These are phyloP conservation scores for Pandemis cinnamomeana DNA, from an alignment of 2,888 invertebrate species.

Conservation along the genomic window DNA sequence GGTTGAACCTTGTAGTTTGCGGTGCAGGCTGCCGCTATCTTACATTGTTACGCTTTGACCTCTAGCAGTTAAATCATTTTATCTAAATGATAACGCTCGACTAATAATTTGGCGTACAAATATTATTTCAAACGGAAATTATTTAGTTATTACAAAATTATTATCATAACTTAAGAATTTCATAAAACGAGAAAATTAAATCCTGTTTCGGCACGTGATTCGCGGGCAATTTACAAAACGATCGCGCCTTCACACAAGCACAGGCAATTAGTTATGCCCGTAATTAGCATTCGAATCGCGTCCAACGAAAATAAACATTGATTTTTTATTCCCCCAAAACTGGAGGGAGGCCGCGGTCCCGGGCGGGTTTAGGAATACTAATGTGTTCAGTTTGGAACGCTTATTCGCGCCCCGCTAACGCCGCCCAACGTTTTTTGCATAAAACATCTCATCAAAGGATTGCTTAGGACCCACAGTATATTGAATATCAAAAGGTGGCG, in stretches of 20 bases:
- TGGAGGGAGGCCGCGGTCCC: slow-evolving; percentile 67
- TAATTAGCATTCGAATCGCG: slow-evolving; percentile 82
- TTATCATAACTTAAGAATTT: slow-evolving; percentile 38
- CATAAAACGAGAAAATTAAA: slow-evolving; percentile 54
- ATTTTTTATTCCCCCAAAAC: slow-evolving; percentile 83
- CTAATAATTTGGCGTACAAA: slow-evolving; percentile 8
- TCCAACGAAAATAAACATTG: slow-evolving; percentile 81
- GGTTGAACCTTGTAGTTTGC: slow-evolving; percentile 12
- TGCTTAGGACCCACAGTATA: slow-evolving; percentile 81
- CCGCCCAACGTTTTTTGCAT: slow-evolving; percentile 83
- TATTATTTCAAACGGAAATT: slow-evolving; percentile 9
- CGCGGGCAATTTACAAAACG: slow-evolving; percentile 60
- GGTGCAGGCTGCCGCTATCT: neutral
- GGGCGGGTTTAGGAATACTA: slow-evolving; percentile 78
- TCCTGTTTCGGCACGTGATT: slow-evolving; percentile 52
- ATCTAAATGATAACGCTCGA: slow-evolving; percentile 14
- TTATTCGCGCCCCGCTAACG: slow-evolving; percentile 82
- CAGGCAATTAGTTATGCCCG: slow-evolving; percentile 78
- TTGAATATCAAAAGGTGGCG: slow-evolving; percentile 84
- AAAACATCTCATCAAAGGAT: slow-evolving; percentile 85
- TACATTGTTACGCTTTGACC: neutral
- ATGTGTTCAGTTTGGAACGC: slow-evolving; percentile 83
- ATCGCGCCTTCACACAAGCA: slow-evolving; percentile 69
- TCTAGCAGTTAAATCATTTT: neutral
- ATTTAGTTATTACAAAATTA: slow-evolving; percentile 15